Evolutionary conservation across 2,113 vertebrate species (phyloP), one percentile per base, ranked within the genome.

Genomic region (Pelecanoides urinatrix): DNA sequence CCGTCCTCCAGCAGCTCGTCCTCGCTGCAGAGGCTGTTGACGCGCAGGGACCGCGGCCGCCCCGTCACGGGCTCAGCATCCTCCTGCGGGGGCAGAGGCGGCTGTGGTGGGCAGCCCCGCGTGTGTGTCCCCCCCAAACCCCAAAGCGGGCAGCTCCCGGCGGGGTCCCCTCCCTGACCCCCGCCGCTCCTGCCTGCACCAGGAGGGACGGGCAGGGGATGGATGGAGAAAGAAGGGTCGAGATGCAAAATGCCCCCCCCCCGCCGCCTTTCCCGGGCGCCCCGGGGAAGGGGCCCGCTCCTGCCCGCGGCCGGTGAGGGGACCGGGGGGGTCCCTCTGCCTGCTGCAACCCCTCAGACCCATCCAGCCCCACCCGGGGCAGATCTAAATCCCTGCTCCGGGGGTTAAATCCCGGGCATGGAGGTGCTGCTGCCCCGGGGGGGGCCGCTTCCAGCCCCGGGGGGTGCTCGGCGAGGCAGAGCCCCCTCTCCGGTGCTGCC

Each of bases 1-100:
- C 72, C 45, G 8, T 93, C 94, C 38, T 95, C 88, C 1, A 61
- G 1, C 3, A 88, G 86, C 56, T 95, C 94, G 7, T 95, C 94
- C 20, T 95, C 91, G 13, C 94, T 95, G 94, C 66, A 93, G 68
- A 95, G 91, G 63, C 94, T 95, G 88, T 27, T 88, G 88, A 14
- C 7, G 5, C 52, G 79, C 68, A 17, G 36, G 6, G 79, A 76
- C 22, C 58, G 52, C 1, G 36, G 63, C 11, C 17, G 25, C 22
- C 52, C 40, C 22, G 4, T 30, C 66, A 32, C 14, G 4, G 58
- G 47, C 70, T 85, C 94, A 7, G 79, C 68, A 30, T 75, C 94
- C 56, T 91, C 83, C 88, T 91, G 91, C 11, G 8, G 36, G 36
- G 19, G 30, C 40, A 16, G 63, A 16, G 3, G 13, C 13, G 59